phyloP scores from a whole-genome alignment of 2,888 invertebrate genomes.

The Laspeyria flexula region DNA sequence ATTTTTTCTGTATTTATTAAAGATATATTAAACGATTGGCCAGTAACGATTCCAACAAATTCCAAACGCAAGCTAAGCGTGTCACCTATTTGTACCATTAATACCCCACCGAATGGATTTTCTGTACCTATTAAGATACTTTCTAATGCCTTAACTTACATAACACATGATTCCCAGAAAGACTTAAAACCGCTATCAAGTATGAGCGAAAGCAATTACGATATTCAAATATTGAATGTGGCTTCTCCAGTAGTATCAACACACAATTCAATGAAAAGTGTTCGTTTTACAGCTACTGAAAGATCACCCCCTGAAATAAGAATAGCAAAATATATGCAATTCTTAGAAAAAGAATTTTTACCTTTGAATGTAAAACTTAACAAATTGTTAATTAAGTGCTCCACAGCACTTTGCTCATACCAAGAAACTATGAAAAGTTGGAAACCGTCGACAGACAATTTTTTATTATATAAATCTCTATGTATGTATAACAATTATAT shows the following conservation, averaged over 20 bases:
- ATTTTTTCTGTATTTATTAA: conserved; percentile 4
- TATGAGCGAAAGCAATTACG: conserved; percentile 8
- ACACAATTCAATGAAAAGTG: conserved; percentile 3
- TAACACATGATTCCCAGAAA: conserved; percentile 24
- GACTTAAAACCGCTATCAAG: conserved; percentile 12
- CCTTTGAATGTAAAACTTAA: conserved; percentile 67
- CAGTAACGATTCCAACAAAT: conserved; percentile 4
- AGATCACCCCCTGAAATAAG: conserved; percentile 58
- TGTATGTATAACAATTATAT: conserved; percentile 13
- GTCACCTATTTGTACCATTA: conserved; percentile 61
- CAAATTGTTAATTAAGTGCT: conserved; percentile 65
- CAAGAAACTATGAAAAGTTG: conserved; percentile 15
- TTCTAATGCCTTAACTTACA: too few relatives aligned
- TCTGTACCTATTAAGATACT: not conserved
- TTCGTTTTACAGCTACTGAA: not conserved
- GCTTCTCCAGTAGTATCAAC: conserved; percentile 10
- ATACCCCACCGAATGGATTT: conserved; percentile 45
- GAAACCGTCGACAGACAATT: conserved; percentile 5
- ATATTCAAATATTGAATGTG: conserved; percentile 5
- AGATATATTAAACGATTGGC: not conserved
- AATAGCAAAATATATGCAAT: conserved; percentile 58
- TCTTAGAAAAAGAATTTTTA: conserved; percentile 67
- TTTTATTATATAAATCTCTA: conserved; percentile 4
- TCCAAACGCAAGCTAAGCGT: conserved; percentile 50
- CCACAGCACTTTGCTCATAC: conserved; percentile 52